Evolutionary conservation across 2,888 invertebrate species (phyloP), one percentile per base, ranked within the genome.

Genomic region (Leistus spinibarbis): DNA sequence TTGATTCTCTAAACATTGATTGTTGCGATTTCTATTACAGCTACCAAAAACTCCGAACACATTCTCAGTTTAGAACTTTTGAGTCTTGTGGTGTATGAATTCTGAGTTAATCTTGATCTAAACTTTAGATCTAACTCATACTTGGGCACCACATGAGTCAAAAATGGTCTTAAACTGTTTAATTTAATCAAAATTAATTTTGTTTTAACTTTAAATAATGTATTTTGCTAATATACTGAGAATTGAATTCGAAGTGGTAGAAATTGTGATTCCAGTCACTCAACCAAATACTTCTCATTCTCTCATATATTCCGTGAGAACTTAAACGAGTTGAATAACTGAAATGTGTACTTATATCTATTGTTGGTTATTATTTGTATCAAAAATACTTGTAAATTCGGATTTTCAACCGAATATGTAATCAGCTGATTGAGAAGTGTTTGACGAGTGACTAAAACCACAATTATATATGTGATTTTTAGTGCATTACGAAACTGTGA

Each of bases 1-100:
- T 75, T 75, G 75, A 75, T 75, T 80, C 78, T 78, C 80, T 81
- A 81, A 79, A 81, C 80, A 81, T 79, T 80, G 79, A 80, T 80
- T 79, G 80, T 79, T 79, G 80, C 79, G 77, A 79, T 79, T 65
- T 76, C 76, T 78, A 78, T 78, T 78, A 78, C 77, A 77, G 76
- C 75, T 77, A 72, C 65, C 69, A 68, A 73, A 76, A 74, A 72
- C 67, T 75, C 76, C 64, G 40, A 40, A 40, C 7, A 75, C 72
- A 76, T 68, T 56, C 76, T 68, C 77, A 76, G 63, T 70, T 16
- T 63, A 40, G 67, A 60, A n/a, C n/a, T n/a, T 62, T 54, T 73
- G 62, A 62, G 60, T 27, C 9, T 27, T 27, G 27, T 27, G n/a
- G n/a, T n/a, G n/a, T n/a, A n/a, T n/a, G n/a, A n/a, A n/a, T n/a